phyloP scores from a whole-genome alignment of 2,888 invertebrate species.

The Cerastis leucographa region DNA sequence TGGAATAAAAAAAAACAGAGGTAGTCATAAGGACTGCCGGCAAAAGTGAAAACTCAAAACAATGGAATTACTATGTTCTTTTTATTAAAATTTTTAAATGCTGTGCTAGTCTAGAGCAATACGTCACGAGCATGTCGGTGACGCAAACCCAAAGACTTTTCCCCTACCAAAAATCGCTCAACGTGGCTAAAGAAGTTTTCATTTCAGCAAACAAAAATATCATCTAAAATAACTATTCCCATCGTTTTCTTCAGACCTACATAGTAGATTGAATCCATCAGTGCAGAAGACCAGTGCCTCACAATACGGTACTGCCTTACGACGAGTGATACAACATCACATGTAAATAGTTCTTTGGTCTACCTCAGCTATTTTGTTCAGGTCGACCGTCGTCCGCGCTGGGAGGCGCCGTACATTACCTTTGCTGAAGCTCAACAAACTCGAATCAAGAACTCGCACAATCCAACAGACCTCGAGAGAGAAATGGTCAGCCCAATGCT shows the following conservation, averaged over 20 bases:
- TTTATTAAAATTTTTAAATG: too few species aligned
- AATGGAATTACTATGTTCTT: too few species aligned
- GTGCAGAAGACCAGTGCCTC: not conserved
- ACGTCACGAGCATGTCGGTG: too few species aligned
- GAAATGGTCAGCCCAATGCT: conserved; percentile 47
- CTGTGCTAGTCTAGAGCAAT: too few species aligned
- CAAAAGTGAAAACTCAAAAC: too few species aligned
- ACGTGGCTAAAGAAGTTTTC: too few species aligned
- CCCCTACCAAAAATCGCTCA: too few species aligned
- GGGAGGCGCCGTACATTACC: conserved; percentile 40
- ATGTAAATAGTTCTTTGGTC: conserved; percentile 13
- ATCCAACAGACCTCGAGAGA: conserved; percentile 39
- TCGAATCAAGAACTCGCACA: conserved; percentile 46
- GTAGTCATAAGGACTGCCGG: too few species aligned
- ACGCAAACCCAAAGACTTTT: too few species aligned
- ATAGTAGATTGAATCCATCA: not conserved
- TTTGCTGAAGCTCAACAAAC: conserved; percentile 39
- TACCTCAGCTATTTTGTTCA: conserved; percentile 39
- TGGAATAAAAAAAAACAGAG: not conserved
- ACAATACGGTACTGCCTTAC: not conserved
- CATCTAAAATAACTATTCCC: not conserved
- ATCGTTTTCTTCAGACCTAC: not conserved
- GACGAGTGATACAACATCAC: not conserved
- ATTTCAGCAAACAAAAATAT: not conserved
- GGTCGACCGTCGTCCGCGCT: conserved; percentile 37